A percentile compares a stretch with the other conserved stretches of the same genome.
Conservation (phyloP, 2,797 vertebrate genomes). For the Eulemur albifrons region DNA sequence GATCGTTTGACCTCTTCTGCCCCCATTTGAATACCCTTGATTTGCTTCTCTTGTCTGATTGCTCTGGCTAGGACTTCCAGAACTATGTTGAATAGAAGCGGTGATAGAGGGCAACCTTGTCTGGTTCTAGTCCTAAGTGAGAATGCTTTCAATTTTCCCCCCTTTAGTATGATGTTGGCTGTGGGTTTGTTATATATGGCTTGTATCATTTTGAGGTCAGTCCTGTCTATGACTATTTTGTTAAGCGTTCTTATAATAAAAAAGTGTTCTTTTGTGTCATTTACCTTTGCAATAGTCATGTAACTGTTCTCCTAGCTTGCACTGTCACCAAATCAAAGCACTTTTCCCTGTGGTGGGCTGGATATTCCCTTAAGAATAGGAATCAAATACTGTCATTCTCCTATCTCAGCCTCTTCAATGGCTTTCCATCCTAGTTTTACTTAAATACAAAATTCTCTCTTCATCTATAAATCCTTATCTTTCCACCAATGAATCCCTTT, state of each 20-base stretch:
- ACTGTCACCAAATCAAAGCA: neutral
- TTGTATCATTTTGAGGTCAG: no score
- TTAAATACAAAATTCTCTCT: neutral
- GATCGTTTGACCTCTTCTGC: no score
- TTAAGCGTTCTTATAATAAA: neutral
- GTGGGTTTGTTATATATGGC: no score
- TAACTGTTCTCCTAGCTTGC: neutral
- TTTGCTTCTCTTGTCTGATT: no score
- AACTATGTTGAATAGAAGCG: no score
- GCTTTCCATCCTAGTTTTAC: neutral
- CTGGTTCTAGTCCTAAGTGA: no score
- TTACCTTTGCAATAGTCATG: neutral
- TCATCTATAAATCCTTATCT: neutral
- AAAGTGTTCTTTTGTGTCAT: neutral
- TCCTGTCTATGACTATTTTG: no score
- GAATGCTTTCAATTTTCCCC: no score
- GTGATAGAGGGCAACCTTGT: no score
- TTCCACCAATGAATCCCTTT: neutral
- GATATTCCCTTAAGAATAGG: neutral
- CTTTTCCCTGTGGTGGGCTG: neutral
- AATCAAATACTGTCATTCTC: neutral
- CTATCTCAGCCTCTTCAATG: neutral
- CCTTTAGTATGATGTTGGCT: no score
- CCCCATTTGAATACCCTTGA: no score
- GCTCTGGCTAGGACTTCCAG: no score